Evolutionary conservation across 2,113 vertebrate species (phyloP).

Genomic region (Microcebus murinus): DNA sequence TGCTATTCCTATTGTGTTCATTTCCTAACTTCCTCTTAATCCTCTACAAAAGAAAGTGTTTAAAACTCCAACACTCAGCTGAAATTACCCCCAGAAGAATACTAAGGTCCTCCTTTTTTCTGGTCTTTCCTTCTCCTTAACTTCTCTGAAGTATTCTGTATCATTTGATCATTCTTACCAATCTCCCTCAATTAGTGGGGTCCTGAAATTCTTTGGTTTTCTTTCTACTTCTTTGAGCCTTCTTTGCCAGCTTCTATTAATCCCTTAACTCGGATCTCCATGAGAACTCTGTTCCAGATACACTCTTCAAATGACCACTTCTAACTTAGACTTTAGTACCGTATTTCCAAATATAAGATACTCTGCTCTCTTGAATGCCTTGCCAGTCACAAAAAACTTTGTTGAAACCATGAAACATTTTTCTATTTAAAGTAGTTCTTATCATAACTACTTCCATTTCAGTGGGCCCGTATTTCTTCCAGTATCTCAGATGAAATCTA

Average conservation of each 20-base stretch:
- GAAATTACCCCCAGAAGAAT: not conserved
- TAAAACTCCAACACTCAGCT: not conserved
- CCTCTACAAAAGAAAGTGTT: not conserved
- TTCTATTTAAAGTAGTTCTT: slow-evolving; percentile 40
- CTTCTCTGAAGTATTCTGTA: not conserved
- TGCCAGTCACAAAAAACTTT: not conserved
- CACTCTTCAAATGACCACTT: not conserved
- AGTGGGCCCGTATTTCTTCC: not conserved
- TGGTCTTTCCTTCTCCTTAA: not conserved
- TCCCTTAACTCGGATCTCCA: not conserved
- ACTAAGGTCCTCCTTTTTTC: not conserved
- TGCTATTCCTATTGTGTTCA: not conserved
- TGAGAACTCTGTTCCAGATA: not conserved
- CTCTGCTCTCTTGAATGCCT: not conserved
- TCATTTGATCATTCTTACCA: not conserved
- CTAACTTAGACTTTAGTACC: not conserved
- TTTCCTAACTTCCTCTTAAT: not conserved
- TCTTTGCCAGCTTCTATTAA: not conserved
- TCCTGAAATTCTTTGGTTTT: not conserved
- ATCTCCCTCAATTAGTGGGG: not conserved
- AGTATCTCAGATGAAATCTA: not conserved
- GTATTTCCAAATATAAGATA: not conserved
- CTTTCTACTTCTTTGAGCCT: not conserved
- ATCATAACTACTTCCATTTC: not conserved
- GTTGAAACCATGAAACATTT: not conserved